Conservation (phyloP, 2,888 invertebrate genomes). For the Emesis furor region DNA sequence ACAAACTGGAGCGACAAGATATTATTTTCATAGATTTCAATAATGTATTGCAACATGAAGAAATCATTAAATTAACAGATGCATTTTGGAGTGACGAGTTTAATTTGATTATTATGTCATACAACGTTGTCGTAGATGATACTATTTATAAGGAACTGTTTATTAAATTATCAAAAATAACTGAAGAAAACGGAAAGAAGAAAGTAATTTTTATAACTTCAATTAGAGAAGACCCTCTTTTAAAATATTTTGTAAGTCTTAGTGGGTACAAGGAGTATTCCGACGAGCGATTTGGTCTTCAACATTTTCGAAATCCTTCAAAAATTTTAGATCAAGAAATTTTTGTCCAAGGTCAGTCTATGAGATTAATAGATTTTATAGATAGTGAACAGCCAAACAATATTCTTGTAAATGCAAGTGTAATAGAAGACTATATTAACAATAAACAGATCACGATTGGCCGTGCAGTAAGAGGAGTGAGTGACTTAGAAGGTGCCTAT, state of each 20-base stretch:
- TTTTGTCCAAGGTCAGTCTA: background rate
- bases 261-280: background rate
- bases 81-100: background rate
- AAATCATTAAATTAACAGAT: background rate
- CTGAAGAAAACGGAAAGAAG: background rate
- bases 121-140: background rate
- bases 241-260: background rate
- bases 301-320: background rate
- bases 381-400: background rate
- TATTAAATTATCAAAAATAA: background rate
- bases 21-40: no score
- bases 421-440: background rate
- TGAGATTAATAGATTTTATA: background rate
- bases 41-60: background rate
- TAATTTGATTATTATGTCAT: background rate
- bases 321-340: background rate
- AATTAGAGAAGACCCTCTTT: background rate
- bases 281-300: background rate
- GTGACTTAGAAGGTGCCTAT: background rate
- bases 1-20: no score
- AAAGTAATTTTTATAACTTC: constrained; percentile 1
- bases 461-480: background rate
- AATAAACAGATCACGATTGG: background rate
- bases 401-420: background rate
- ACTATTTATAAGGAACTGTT: background rate